Percentiles rank a stretch among this genome's conserved stretches.
phyloP scores from a whole-genome alignment of 1,140 invertebrate species.

The Meloidogyne chitwoodi region DNA sequence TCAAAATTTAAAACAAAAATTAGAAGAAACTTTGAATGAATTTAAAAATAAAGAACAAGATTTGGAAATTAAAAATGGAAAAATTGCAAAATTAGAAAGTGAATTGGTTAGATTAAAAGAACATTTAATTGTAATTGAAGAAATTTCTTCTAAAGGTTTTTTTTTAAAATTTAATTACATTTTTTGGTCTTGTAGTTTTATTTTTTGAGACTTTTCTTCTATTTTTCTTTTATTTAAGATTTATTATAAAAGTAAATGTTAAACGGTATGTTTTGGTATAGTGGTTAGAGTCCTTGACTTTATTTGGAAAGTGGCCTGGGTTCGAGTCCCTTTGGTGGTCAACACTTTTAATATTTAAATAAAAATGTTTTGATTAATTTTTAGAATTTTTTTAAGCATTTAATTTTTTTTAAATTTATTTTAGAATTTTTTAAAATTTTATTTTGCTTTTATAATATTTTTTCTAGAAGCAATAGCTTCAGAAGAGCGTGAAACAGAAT shows the following conservation, averaged over 20 bases:
- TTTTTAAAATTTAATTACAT: no score
- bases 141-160: constrained; percentile 23
- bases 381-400: not conserved
- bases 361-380: not conserved
- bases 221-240: no score
- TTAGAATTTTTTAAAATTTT: not conserved
- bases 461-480: constrained; percentile 28
- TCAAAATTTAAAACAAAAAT: not conserved
- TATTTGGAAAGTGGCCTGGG: not conserved
- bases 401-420: not conserved
- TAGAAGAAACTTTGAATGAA: constrained; percentile 5
- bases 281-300: not conserved
- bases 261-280: not conserved
- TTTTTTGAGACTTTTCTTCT: no score
- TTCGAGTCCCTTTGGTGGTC: not conserved
- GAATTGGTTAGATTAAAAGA: constrained; percentile 24
- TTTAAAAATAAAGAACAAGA: constrained; percentile 1
- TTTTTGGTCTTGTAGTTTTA: no score
- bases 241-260: no score
- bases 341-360: not conserved
- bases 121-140: constrained; percentile 28
- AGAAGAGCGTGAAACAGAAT: constrained; percentile 30
- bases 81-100: constrained; percentile 18
- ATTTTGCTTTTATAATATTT: not conserved
- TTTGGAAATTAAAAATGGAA: constrained; percentile 6